Base-by-base conservation (phyloP, 2,797 vertebrate genomes). In the Harpagifer antarcticus region DNA sequence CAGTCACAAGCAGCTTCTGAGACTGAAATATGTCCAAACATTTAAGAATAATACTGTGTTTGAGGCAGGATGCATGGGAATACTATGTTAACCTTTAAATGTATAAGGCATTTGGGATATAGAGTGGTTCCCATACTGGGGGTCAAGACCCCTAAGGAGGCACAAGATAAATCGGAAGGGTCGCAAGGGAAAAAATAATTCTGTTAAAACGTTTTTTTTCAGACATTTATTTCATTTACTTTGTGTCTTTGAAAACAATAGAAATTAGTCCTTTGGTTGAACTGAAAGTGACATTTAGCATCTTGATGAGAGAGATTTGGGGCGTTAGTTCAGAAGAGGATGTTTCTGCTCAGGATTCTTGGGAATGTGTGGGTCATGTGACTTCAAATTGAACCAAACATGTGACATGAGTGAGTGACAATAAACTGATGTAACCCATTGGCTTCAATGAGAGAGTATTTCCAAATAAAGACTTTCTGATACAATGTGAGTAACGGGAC, bases 1-100 rank as follows among this genome's bases (percentile, higher is more conserved):
- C 55, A 55, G 56, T 65, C 71, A 47, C 17, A 58, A 56, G 42
- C 20, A 52, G 61, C 65, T 68, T 5, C 15, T 66, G 23, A 27
- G 3, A 6, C 3, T 58, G 3, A 66, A 66, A 63, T 12, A 58
- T 31, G 49, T 63, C 54, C 42, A 3, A 50, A 6, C 40, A 7
- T 37, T 62, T 8, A 3, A 27, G 19, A 58, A 50, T 19, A 17
- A 3, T 7, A 16, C 53, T 33, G 54, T 54, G 20, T 33, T 5
- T 68, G 58, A 74, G 31, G 10, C 27, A 27, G n/a, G 20, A 47
- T n/a, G 12, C 11, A 16, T 3, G 3, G 5, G 15, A 27, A 31
- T 49, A 49, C 33, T 37, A 27, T 27, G 14, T 5, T 50, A 19
- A 58, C 66, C 12, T 42, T 37, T 37, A 1, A 16, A 13, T 33